These are phyloP conservation scores for Cairina moschata DNA, from an alignment of 2,113 vertebrate genomes.

Conservation along the genomic window DNA sequence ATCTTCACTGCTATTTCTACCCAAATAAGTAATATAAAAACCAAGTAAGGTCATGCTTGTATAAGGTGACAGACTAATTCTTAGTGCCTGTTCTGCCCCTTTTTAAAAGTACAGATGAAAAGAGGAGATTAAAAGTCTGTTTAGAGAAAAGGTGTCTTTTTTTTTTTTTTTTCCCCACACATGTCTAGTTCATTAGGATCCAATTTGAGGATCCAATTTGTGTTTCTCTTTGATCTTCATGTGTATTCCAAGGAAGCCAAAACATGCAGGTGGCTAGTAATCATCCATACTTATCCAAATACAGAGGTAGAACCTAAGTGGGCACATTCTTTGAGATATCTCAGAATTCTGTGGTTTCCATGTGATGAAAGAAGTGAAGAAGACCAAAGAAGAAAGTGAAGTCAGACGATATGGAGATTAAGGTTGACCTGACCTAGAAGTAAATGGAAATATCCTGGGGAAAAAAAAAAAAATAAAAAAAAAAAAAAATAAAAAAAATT, in stretches of 20 bases:
- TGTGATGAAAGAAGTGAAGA: background rate
- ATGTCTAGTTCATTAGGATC: background rate
- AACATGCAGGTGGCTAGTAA: background rate
- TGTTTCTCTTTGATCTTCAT: background rate
- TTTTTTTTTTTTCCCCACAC: background rate
- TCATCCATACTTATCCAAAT: background rate
- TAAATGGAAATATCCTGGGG: background rate
- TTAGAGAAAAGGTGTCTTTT: background rate
- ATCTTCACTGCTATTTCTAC: background rate
- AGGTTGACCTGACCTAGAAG: background rate
- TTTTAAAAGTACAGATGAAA: background rate
- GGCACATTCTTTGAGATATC: background rate
- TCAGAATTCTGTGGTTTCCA: background rate
- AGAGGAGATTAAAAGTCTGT: background rate
- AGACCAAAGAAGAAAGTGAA: background rate
- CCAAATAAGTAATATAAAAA: background rate
- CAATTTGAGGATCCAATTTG: background rate
- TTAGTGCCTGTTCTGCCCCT: background rate
- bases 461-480: too few relatives aligned
- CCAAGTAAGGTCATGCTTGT: background rate
- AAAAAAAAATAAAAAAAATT: too few relatives aligned
- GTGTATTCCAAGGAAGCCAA: background rate
- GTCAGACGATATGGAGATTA: background rate
- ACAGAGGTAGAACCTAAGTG: accelerated
- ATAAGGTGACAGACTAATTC: background rate